phyloP scores from a whole-genome alignment of 1,140 invertebrate species.

The Drosophila pectinifera region DNA sequence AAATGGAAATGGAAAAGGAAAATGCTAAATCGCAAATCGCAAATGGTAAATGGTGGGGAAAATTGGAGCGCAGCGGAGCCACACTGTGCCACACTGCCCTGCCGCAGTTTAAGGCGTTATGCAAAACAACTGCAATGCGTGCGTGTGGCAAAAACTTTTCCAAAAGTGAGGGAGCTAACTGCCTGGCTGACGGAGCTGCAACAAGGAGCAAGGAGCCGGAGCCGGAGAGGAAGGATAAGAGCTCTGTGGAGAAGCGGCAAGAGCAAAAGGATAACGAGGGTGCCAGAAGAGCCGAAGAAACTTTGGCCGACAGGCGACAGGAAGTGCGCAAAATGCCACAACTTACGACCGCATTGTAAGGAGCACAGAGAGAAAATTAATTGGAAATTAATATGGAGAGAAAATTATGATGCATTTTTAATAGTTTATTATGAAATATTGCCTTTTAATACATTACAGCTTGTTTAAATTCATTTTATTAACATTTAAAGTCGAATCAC shows the following conservation, averaged over 20 bases:
- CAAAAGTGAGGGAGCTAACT: slow-evolving; percentile 47
- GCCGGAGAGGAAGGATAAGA: slow-evolving; percentile 30
- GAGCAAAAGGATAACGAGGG: slow-evolving; percentile 13
- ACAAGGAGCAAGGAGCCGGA: slow-evolving; percentile 3
- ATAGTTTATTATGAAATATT: too few relatives aligned
- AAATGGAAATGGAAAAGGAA: slow-evolving; percentile 18
- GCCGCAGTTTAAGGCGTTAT: slow-evolving; percentile 48
- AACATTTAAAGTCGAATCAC: too few relatives aligned
- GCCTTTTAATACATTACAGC: too few relatives aligned
- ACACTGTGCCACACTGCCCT: slow-evolving; percentile 6
- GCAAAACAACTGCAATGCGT: slow-evolving; percentile 81
- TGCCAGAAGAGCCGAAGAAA: slow-evolving; percentile 49
- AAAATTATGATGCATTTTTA: too few relatives aligned
- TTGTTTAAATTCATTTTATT: too few relatives aligned
- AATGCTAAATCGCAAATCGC: slow-evolving; percentile 39
- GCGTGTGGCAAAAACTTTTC: slow-evolving; percentile 66
- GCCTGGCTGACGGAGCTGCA: slow-evolving; percentile 8
- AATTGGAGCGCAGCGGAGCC: slow-evolving; percentile 50
- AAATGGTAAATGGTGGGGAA: slow-evolving; percentile 31
- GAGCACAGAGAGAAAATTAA: neutral
- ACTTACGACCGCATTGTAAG: slow-evolving; percentile 59
- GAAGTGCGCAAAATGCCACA: slow-evolving; percentile 83
- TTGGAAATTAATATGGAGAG: too few relatives aligned
- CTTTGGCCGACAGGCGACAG: slow-evolving; percentile 74
- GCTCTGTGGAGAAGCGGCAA: slow-evolving; percentile 1